A percentile compares a stretch with the other conserved stretches of the same genome.
Evolutionary conservation across 92 coral and sea anemone genomes (phyloP).

Genomic region (Anthopleura xanthogrammica): DNA sequence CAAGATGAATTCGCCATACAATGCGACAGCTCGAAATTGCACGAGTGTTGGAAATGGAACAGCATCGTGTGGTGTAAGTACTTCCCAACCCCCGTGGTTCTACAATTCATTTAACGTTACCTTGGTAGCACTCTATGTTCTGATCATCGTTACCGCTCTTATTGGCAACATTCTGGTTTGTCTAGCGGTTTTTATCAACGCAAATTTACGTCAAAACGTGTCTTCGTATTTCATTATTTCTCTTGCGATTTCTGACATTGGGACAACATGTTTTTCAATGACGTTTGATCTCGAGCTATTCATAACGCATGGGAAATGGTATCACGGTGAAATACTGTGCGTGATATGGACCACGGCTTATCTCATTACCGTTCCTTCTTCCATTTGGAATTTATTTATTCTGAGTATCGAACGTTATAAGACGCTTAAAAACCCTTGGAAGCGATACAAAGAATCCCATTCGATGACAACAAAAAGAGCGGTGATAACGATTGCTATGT

Average conservation of each 20-base stretch:
- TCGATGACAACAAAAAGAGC: slow-evolving; percentile 68
- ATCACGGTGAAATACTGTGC: slow-evolving; percentile 53
- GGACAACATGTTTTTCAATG: slow-evolving; percentile 68
- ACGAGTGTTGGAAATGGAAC: neutral
- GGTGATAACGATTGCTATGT: slow-evolving; percentile 23
- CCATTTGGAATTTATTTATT: slow-evolving; percentile 59
- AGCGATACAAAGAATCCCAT: slow-evolving; percentile 52
- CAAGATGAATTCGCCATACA: neutral
- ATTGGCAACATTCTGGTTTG: slow-evolving; percentile 72
- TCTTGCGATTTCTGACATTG: slow-evolving; percentile 76
- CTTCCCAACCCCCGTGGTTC: slow-evolving; percentile 22
- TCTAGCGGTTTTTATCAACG: slow-evolving; percentile 54
- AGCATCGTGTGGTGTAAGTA: neutral
- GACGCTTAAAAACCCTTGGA: slow-evolving; percentile 60
- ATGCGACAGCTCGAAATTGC: neutral
- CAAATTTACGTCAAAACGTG: slow-evolving; percentile 55
- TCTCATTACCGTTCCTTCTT: slow-evolving; percentile 78
- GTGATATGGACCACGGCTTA: slow-evolving; percentile 65
- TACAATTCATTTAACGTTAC: neutral
- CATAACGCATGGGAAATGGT: slow-evolving; percentile 51
- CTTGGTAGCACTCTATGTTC: slow-evolving; percentile 12
- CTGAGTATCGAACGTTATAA: slow-evolving; percentile 65
- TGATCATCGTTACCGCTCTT: slow-evolving; percentile 64
- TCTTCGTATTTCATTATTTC: slow-evolving; percentile 69
- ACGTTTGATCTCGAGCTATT: slow-evolving; percentile 61